phyloP scores from a whole-genome alignment of 2,888 invertebrate species.

The Aporophyla nigra region DNA sequence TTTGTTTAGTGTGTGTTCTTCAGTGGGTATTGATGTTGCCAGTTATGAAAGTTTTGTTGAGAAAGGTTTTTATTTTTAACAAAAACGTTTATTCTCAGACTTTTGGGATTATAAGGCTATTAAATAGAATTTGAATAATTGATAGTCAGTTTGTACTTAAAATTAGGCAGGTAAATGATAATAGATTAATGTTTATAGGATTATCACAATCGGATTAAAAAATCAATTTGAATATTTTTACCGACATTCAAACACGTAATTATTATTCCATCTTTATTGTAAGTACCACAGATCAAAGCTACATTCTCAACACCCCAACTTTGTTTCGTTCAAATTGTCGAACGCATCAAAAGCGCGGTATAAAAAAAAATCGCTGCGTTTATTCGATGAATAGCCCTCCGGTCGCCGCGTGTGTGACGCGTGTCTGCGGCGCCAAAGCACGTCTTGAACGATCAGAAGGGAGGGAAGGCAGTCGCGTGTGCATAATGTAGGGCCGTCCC shows the following conservation, averaged over 20 bases:
- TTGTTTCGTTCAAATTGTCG: conserved; percentile 21
- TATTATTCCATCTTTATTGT: conserved; percentile 2
- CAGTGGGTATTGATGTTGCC: conserved; percentile 36
- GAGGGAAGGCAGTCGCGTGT: conserved; percentile 81
- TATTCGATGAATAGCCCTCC: conserved; percentile 58
- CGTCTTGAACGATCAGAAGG: conserved; percentile 76
- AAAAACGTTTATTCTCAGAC: not conserved
- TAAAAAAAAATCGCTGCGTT: conserved; percentile 44
- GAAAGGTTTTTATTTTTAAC: conserved; percentile 12
- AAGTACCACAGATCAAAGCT: conserved; percentile 32
- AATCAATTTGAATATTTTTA: conserved; percentile 13
- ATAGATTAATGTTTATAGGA: not conserved
- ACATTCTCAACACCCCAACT: conserved; percentile 1
- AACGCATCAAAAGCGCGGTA: conserved; percentile 42
- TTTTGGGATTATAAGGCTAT: conserved; percentile 5
- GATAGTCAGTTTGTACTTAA: not conserved
- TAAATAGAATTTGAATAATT: conserved; percentile 26
- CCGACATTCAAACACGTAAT: not conserved
- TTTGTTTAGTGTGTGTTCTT: conserved; percentile 60
- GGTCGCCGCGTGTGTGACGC: conserved; percentile 69
- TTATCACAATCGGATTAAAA: conserved; percentile 9
- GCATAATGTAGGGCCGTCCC: conserved; percentile 83
- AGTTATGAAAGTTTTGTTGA: conserved; percentile 20
- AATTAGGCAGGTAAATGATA: conserved; percentile 4
- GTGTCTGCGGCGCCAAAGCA: conserved; percentile 74